phyloP scores from a whole-genome alignment of 2,113 vertebrate genomes.

The Chitala chitala region DNA sequence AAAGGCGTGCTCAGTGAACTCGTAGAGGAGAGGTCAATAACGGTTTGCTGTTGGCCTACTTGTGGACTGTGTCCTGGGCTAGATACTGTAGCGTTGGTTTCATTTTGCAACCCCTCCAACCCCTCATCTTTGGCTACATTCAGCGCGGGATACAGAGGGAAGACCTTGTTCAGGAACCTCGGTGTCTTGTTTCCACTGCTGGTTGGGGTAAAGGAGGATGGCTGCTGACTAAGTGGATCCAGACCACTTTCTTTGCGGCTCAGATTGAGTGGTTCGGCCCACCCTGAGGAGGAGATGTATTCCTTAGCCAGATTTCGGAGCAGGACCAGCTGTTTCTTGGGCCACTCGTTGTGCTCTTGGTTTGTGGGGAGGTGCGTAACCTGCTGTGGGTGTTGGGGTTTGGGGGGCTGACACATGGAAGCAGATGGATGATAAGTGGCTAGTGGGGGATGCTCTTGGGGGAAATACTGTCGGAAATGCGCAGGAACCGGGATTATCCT shows the following conservation, averaged over 20 bases:
- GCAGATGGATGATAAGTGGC: slow-evolving; percentile 28
- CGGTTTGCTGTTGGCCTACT: neutral
- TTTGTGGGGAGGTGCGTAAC: neutral
- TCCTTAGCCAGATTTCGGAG: slow-evolving; percentile 54
- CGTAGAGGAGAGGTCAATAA: slow-evolving; percentile 28
- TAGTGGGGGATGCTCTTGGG: slow-evolving; percentile 17
- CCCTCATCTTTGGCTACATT: slow-evolving; percentile 23
- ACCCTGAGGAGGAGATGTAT: slow-evolving; percentile 51
- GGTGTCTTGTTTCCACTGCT: slow-evolving; percentile 46
- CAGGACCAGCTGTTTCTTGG: slow-evolving; percentile 42
- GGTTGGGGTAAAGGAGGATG: slow-evolving; percentile 53
- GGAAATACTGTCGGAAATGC: slow-evolving; percentile 35
- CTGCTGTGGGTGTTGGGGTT: neutral
- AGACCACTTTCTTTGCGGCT: slow-evolving; percentile 38
- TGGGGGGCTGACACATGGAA: slow-evolving; percentile 4
- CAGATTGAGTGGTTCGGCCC: slow-evolving; percentile 60
- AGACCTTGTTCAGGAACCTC: slow-evolving; percentile 61
- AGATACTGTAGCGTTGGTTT: neutral
- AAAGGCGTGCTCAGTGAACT: slow-evolving; percentile 18
- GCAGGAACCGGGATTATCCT: slow-evolving; percentile 29
- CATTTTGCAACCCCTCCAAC: slow-evolving; percentile 28
- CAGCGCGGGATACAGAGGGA: slow-evolving; percentile 48
- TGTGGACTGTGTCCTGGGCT: neutral
- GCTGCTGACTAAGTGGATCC: slow-evolving; percentile 25
- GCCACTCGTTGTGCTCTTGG: slow-evolving; percentile 9